These are phyloP conservation scores for Sigmodon hispidus DNA, from an alignment of 2,113 vertebrate genomes.

Conservation along the genomic window DNA sequence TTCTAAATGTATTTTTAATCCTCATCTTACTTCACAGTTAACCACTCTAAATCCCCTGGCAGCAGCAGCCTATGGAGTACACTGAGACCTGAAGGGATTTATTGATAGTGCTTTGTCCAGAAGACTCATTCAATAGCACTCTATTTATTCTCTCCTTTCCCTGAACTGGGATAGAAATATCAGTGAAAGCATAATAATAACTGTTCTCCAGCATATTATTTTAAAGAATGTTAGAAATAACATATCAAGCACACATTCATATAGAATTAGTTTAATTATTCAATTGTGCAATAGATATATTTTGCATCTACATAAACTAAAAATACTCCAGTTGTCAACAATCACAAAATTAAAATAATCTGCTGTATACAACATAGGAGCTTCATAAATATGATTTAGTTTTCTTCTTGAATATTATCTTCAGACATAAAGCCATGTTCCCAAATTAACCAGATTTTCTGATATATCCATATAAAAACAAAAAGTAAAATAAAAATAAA, in stretches of 20 bases:
- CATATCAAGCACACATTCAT: not conserved
- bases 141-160: not conserved
- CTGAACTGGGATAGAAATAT: not conserved
- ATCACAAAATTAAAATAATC: not conserved
- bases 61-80: not conserved
- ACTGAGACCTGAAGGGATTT: not conserved
- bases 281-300: not conserved
- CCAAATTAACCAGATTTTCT: not conserved
- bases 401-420: not conserved
- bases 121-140: not conserved
- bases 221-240: slow-evolving; percentile 27
- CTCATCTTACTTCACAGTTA: slow-evolving; percentile 23
- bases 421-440: not conserved
- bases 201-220: not conserved
- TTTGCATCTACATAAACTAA: not conserved
- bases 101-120: not conserved
- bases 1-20: slow-evolving; percentile 43
- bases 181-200: not conserved
- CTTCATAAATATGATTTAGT: not conserved
- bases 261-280: not conserved
- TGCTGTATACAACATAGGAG: not conserved
- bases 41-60: not conserved
- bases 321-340: not conserved
- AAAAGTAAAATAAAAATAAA: not conserved
- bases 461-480: not conserved